Base-by-base conservation (phyloP, 2,113 vertebrate species). In the Mugil cephalus region DNA sequence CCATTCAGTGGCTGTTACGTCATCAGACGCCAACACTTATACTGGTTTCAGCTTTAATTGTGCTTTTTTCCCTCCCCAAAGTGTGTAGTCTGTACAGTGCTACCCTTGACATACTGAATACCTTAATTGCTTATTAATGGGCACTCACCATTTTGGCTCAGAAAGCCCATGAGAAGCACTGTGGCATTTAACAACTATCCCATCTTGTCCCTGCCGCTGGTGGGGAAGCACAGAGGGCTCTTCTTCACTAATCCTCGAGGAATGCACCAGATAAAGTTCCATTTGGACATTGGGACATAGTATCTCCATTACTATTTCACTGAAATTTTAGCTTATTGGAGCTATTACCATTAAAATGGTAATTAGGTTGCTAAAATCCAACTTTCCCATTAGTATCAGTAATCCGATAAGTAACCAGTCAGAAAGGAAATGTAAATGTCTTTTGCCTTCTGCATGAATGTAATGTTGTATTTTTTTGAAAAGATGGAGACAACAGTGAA, bases 201-300 rank as follows among this genome's bases (percentile, higher is more conserved):
- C 74, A 42, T 68, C 59, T 58, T 69, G 42, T 83, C 76, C 58
- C 53, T 86, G 48, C 84, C 77, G 68, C 36, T 74, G 42, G 64
- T 77, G 83, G 79, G 54, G 65, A 55, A 35, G 24, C 53, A 74
- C 24, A 85, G 43, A 47, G 64, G 68, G 59, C 48, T 89, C 83
- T 39, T 78, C 64, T 86, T 80, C 75, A 66, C 24, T 87, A 90
- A 90, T 90, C 88, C 87, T 71, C 12, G 0, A 74, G 77, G 80
- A 92, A 88, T 87, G 72, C 62, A 73, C 19, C 45, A 18, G 50
- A 77, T 79, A 83, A 82, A 79, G 40, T 75, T 39, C 75, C 59
- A 56, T 61, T 81, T 82, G 48, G 45, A 66, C 60, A 66, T 67
- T 38, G 59, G 55, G 76, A 87, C 70, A 80, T 42, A 36, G 62